These are phyloP conservation scores for Dicycla oo DNA, from an alignment of 2,888 invertebrate genomes.

Conservation along the genomic window DNA sequence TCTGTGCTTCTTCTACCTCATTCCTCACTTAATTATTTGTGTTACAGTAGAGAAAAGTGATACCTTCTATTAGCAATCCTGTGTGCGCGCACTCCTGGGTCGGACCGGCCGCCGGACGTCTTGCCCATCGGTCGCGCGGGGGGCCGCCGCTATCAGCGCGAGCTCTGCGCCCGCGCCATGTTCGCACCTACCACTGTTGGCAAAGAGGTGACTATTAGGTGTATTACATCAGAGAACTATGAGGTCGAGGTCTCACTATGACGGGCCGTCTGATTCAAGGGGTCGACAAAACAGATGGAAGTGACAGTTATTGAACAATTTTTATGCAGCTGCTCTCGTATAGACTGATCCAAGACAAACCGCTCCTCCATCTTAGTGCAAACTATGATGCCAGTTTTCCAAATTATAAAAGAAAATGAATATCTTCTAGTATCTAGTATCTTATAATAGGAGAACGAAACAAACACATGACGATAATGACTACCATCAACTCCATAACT, in stretches of 20 bases:
- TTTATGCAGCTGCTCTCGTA: background rate
- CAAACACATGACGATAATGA: background rate
- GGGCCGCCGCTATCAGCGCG: constrained; percentile 73
- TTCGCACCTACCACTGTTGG: constrained; percentile 71
- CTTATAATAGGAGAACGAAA: background rate
- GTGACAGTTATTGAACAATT: no score
- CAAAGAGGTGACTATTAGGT: background rate
- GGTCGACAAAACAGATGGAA: background rate
- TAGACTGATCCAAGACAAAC: no score
- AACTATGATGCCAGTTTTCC: background rate
- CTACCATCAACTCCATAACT: background rate
- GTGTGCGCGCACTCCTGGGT: constrained; percentile 83
- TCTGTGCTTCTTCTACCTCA: background rate
- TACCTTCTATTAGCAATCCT: constrained; percentile 84
- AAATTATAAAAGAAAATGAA: background rate
- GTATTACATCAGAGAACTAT: background rate
- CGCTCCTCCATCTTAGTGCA: no score
- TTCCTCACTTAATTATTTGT: background rate
- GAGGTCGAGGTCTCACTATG: background rate
- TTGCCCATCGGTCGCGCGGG: constrained; percentile 86
- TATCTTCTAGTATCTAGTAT: background rate
- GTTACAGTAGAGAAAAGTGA: background rate
- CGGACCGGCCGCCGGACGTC: constrained; percentile 86
- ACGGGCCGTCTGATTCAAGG: background rate
- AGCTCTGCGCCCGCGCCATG: constrained; percentile 64